Conservation (phyloP, 2,797 vertebrate genomes). For the Neosalanx taihuensis region DNA sequence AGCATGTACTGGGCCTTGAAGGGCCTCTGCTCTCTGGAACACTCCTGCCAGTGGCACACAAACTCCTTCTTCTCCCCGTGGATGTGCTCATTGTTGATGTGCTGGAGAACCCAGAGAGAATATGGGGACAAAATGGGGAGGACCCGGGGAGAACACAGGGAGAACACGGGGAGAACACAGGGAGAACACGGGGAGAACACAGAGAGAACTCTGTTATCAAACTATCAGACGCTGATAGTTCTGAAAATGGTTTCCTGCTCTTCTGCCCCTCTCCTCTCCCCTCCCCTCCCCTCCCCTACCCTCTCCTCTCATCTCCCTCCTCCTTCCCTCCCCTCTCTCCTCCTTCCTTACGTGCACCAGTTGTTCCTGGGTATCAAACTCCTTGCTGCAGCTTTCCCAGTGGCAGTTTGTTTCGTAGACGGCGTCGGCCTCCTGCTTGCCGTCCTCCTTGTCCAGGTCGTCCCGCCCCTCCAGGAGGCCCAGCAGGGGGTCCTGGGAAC, state of each 20-base stretch:
- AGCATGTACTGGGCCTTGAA: constrained; percentile 99
- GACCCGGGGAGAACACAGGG: constrained; percentile 5
- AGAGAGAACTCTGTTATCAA: not conserved
- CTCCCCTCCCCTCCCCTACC: not conserved
- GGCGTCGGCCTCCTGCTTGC: constrained; percentile 87
- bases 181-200: constrained; percentile 10
- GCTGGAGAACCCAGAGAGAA: constrained; percentile 65
- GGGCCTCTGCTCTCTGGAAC: constrained; percentile 92
- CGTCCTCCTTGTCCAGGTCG: constrained; percentile 93
- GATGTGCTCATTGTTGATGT: constrained; percentile 99
- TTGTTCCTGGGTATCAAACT: constrained; percentile 97
- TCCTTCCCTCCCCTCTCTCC: too few species aligned
- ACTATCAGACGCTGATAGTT: not conserved
- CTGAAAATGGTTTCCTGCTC: not conserved
- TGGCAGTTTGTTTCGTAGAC: constrained; percentile 96
- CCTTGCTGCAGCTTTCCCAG: constrained; percentile 95
- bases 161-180: constrained; percentile 14
- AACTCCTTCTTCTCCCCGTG: constrained; percentile 99
- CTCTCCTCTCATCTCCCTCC: not conserved
- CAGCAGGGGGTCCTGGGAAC: constrained; percentile 84
- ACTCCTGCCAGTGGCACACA: constrained; percentile 96
- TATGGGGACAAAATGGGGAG: too few species aligned
- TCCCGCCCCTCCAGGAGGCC: constrained; percentile 89
- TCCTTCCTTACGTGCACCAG: constrained; percentile 90
- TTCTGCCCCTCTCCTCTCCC: not conserved